phyloP scores from a whole-genome alignment of 2,113 vertebrate species.

The Trematocara stigmaticum region DNA sequence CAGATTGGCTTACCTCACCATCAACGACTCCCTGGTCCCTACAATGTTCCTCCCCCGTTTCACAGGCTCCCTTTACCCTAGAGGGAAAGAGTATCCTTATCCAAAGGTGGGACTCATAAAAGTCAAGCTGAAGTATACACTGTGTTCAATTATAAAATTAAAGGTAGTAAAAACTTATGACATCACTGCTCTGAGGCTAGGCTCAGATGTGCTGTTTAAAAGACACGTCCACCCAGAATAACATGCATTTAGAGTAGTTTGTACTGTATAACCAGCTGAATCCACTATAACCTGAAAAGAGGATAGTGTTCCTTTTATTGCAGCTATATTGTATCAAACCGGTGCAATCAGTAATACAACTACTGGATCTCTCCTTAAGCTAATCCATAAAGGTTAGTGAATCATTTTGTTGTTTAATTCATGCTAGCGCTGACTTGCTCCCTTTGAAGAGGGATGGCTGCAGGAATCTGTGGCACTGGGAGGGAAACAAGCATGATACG shows the following conservation, averaged over 20 bases:
- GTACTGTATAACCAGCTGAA: neutral
- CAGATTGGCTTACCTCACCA: slow-evolving; percentile 86
- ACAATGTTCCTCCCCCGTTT: slow-evolving; percentile 84
- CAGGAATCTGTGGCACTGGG: neutral
- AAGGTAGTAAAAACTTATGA: neutral
- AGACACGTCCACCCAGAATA: neutral
- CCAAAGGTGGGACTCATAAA: slow-evolving; percentile 81
- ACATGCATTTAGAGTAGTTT: neutral
- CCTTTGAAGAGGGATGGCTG: slow-evolving; percentile 12
- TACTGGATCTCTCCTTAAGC: neutral
- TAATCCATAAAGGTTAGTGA: neutral
- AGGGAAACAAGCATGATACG: neutral
- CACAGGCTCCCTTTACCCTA: slow-evolving; percentile 85
- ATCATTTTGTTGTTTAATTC: slow-evolving; percentile 19
- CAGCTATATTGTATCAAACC: neutral
- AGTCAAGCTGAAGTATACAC: neutral
- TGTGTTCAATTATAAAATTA: neutral
- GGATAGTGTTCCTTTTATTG: neutral
- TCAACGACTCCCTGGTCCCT: slow-evolving; percentile 87
- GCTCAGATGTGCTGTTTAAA: neutral
- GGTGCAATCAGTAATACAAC: neutral
- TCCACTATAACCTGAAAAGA: neutral
- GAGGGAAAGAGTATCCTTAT: slow-evolving; percentile 83
- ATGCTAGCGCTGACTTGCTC: neutral
- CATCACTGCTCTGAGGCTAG: neutral